Percentiles rank a stretch among this genome's conserved stretches.
Conservation (phyloP, 2,797 vertebrate genomes). For the Danio tinwini region DNA sequence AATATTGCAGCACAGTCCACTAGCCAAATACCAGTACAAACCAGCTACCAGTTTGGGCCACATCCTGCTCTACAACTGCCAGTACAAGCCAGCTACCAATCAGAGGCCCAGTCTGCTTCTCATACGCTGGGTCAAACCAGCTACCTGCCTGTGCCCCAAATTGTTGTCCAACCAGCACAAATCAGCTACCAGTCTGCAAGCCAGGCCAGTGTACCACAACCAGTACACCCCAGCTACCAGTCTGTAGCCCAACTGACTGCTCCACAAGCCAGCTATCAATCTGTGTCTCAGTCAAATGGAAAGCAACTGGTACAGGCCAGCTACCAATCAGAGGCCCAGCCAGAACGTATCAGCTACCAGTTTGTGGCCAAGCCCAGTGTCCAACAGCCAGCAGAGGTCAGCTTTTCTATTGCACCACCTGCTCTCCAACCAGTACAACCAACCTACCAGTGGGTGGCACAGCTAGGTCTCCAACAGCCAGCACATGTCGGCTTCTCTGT, state of each 20-base stretch:
- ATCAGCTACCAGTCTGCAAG: neutral
- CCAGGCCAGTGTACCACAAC: neutral
- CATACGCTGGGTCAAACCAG: neutral
- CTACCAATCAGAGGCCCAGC: too few relatives aligned
- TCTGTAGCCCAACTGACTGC: neutral
- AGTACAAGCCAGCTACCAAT: neutral
- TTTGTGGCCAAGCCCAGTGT: too few relatives aligned
- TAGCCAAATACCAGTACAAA: too few relatives aligned
- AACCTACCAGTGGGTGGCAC: neutral
- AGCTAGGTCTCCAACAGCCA: neutral
- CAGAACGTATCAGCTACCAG: too few relatives aligned
- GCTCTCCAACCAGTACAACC: too few relatives aligned
- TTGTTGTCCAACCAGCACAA: neutral
- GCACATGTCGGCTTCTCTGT: neutral
- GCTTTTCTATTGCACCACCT: neutral
- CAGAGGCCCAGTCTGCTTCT: neutral
- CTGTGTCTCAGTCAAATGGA: neutral
- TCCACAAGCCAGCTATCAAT: neutral
- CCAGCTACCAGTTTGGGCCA: neutral
- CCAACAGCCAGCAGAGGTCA: neutral
- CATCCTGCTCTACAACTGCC: too few relatives aligned
- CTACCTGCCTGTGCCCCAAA: neutral
- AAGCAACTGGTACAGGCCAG: too few relatives aligned
- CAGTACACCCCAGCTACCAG: neutral
- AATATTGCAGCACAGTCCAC: too few relatives aligned